phyloP scores from a whole-genome alignment of 2,888 invertebrate genomes.

The Baronia brevicornis region DNA sequence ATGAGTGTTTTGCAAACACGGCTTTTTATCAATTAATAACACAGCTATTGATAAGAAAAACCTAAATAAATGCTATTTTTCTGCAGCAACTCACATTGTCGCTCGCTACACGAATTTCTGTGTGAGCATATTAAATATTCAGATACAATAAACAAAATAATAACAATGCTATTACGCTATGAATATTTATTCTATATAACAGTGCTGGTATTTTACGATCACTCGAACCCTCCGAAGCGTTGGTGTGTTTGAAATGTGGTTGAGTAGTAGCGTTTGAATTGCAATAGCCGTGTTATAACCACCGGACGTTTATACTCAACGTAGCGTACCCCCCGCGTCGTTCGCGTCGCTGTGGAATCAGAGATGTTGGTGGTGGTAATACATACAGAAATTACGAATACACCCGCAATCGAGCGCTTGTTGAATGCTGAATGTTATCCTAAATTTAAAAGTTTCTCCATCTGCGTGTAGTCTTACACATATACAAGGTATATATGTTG shows the following conservation, averaged over 20 bases:
- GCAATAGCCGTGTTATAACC: slow-evolving; percentile 41
- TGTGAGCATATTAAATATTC: slow-evolving; percentile 12
- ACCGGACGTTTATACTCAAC: slow-evolving; percentile 59
- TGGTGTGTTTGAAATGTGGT: slow-evolving; percentile 18
- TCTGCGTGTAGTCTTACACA: too few species aligned
- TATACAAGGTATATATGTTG: too few species aligned
- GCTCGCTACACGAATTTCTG: slow-evolving; percentile 12
- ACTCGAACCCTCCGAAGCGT: slow-evolving; percentile 14
- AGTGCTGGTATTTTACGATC: slow-evolving; percentile 7
- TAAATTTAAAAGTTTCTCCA: slow-evolving; percentile 6
- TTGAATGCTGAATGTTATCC: slow-evolving; percentile 6
- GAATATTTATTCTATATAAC: slow-evolving; percentile 13
- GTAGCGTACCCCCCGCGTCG: slow-evolving; percentile 61
- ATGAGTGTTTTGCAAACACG: too few species aligned
- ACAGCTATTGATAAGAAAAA: too few species aligned
- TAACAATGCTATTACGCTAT: slow-evolving; percentile 11
- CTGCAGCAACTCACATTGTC: neutral
- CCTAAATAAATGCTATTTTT: slow-evolving; percentile 2
- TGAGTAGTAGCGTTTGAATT: slow-evolving; percentile 26
- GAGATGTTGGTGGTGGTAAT: slow-evolving; percentile 37
- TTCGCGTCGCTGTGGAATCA: slow-evolving; percentile 44
- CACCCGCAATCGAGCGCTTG: slow-evolving; percentile 6
- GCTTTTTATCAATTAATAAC: too few species aligned
- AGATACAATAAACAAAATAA: slow-evolving; percentile 13
- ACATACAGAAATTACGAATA: slow-evolving; percentile 15